Base-by-base conservation (phyloP, 2,113 vertebrate species). In the Gyps fulvus region DNA sequence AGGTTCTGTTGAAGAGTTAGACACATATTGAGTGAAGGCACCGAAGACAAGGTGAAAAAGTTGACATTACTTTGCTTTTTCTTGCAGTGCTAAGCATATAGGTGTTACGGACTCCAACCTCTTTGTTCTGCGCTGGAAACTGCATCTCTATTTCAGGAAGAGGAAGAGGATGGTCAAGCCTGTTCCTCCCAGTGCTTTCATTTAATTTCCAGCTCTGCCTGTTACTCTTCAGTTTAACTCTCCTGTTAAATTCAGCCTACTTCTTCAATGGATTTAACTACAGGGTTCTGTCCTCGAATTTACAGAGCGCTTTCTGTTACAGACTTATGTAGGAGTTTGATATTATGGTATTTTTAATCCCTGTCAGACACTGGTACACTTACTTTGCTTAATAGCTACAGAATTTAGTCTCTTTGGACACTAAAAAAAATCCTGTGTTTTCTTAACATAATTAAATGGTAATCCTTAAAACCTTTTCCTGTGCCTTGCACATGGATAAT, bases 171-270 rank as follows among this genome's bases (percentile, higher is more conserved):
- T 92, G 13, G 50, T 62, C 63, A 73, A 45, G 45, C 23, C 27
- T 73, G 5, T 72, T 91, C 23, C 16, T 81, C 49, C 23, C 8
- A 31, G 38, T 93, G 55, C 13, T 91, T 84, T 71, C 31, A 67
- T 93, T 92, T 83, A 47, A 61, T 86, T 94, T 87, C 77, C 49
- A 57, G 43, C 58, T 82, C 36, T 94, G 31, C 55, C 42, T 83
- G 10, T 81, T 83, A 78, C 42, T 70, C 54, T 86, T 85, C 54
- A 69, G 10, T 83, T 94, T 89, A 59, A 43, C 38, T 74, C 36
- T 63, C 11, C 40, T 10, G 26, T 45, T 82, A 57, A 85, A 69
- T 76, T 87, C 59, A 93, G 3, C 62, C 31, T 72, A 1, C 23
- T 55, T 90, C 62, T 83, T 90, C 43, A 61, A 4, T 57, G 36